Conservation (phyloP, 1,140 invertebrate genomes). For the Halyomorpha halys region DNA sequence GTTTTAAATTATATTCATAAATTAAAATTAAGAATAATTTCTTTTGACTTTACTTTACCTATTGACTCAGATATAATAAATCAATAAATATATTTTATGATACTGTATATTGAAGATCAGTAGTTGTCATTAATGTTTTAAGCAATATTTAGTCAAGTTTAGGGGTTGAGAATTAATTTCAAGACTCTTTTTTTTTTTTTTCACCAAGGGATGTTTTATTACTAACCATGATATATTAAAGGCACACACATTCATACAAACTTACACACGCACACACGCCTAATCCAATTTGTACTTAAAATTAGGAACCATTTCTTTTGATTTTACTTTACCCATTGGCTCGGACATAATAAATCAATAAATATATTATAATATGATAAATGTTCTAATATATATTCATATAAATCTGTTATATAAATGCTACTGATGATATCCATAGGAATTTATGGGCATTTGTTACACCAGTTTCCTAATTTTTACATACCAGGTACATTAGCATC, state of each 20-base stretch:
- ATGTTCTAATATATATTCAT: slow-evolving; percentile 22
- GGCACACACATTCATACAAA: slow-evolving; percentile 27
- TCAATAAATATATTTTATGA: too few species aligned
- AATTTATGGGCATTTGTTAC: slow-evolving; percentile 21
- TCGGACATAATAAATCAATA: slow-evolving; percentile 31
- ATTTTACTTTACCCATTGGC: slow-evolving; percentile 30
- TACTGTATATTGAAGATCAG: too few species aligned
- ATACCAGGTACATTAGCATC: slow-evolving; percentile 27
- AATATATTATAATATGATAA: slow-evolving; percentile 26
- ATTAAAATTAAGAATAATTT: too few species aligned
- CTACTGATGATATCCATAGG: slow-evolving; percentile 24
- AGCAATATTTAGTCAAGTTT: too few species aligned
- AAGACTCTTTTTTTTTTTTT: slow-evolving; percentile 1
- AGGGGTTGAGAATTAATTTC: too few species aligned
- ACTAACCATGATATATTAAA: slow-evolving; percentile 31
- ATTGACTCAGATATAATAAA: too few species aligned
- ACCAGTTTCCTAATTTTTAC: slow-evolving; percentile 23
- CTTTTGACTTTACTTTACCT: too few species aligned
- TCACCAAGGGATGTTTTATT: slow-evolving; percentile 27
- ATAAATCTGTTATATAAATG: slow-evolving; percentile 26
- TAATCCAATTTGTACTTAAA: slow-evolving; percentile 32
- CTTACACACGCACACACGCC: slow-evolving; percentile 26
- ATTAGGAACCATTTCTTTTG: slow-evolving; percentile 31
- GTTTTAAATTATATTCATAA: too few species aligned
- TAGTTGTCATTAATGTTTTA: too few species aligned